Evolutionary conservation across 2,888 invertebrate genomes (phyloP).

Genomic region (Phragmatobia fuliginosa): DNA sequence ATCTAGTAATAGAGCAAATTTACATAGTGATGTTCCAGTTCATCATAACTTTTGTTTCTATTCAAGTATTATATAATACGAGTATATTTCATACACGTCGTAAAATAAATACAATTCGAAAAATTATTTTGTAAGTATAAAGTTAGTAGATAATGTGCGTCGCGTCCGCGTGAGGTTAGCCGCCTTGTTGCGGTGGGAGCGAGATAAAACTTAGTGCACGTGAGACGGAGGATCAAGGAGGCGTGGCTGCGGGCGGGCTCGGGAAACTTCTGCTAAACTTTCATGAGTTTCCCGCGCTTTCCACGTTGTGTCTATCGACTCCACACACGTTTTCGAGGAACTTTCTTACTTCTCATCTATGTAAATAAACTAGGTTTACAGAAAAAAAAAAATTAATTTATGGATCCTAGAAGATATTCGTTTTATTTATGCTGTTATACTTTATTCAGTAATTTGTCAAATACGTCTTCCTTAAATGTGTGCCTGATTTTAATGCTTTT

Average conservation of each 20-base stretch:
- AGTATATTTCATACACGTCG: too few relatives aligned
- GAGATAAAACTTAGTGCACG: conserved; percentile 50
- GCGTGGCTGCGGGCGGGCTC: conserved; percentile 70
- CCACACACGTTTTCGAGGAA: conserved; percentile 15
- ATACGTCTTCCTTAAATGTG: too few relatives aligned
- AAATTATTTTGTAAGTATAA: conserved; percentile 25
- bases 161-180: conserved; percentile 75
- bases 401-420: not conserved
- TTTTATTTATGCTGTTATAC: too few relatives aligned
- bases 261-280: conserved; percentile 71
- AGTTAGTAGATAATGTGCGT: conserved; percentile 47
- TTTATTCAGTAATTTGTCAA: not conserved
- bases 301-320: conserved; percentile 44
- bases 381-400: too few relatives aligned
- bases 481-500: too few relatives aligned
- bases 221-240: conserved; percentile 56
- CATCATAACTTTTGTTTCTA: not conserved
- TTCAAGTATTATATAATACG: too few relatives aligned
- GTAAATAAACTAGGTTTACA: conserved; percentile 20
- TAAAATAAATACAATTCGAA: conserved; percentile 37
- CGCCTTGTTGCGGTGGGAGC: conserved; percentile 71
- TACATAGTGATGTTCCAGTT: not conserved
- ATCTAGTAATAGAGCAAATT: not conserved
- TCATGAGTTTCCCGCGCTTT: conserved; percentile 81
- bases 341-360: conserved; percentile 15